phyloP scores from a whole-genome alignment of 2,797 vertebrate genomes.

The Jordanella pulchra region DNA sequence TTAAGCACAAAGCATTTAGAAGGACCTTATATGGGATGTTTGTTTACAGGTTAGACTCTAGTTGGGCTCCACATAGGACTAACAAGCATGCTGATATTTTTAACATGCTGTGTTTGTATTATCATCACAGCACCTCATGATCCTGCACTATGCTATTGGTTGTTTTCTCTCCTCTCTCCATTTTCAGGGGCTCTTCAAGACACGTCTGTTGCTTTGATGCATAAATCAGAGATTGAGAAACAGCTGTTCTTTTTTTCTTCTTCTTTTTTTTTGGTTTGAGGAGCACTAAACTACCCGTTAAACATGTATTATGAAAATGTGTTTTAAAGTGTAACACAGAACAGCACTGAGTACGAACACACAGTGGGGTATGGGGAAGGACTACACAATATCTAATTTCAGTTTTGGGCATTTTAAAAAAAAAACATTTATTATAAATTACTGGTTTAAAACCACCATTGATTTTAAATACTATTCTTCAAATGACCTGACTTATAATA shows the following conservation, averaged over 20 bases:
- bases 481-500: neutral
- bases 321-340: neutral
- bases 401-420: neutral
- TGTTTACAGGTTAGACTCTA: too few species aligned
- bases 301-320: neutral
- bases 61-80: too few species aligned
- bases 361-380: neutral
- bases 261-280: neutral
- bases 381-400: neutral
- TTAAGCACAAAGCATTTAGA: too few species aligned
- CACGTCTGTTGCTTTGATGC: neutral
- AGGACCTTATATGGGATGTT: too few species aligned
- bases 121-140: too few species aligned
- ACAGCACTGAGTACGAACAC: neutral
- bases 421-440: neutral
- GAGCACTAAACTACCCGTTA: neutral
- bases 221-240: neutral
- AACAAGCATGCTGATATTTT: too few species aligned
- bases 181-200: too few species aligned
- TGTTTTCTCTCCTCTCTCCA: too few species aligned
- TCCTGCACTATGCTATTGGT: too few species aligned
- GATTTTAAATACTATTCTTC: neutral
- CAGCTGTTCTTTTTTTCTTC: neutral
- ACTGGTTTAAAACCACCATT: too few species aligned
- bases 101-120: too few species aligned